A percentile compares a stretch with the other conserved stretches of the same genome.
phyloP scores from a whole-genome alignment of 2,797 vertebrate genomes.

The Cynopterus sphinx region DNA sequence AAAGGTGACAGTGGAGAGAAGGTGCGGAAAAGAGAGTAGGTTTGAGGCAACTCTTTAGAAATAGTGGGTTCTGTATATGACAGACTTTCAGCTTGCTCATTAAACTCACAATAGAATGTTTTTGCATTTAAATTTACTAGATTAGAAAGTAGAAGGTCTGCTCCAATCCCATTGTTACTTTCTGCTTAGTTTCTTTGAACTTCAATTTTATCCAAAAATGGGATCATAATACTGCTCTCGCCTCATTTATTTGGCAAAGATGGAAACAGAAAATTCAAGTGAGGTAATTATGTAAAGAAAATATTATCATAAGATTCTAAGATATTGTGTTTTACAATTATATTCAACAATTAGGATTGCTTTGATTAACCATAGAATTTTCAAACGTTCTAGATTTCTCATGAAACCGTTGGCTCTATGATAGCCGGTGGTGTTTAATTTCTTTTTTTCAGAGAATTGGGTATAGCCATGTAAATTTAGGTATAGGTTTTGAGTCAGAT shows the following conservation, averaged over 20 bases:
- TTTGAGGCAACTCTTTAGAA: neutral
- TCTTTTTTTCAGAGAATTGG: neutral
- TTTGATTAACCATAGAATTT: neutral
- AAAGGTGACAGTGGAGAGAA: neutral
- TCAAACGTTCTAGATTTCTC: neutral
- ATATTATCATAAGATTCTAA: neutral
- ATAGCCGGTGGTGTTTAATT: neutral
- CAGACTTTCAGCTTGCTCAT: neutral
- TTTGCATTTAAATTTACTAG: neutral
- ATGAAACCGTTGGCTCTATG: neutral
- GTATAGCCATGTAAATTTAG: neutral
- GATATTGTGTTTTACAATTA: neutral
- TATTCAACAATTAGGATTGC: neutral
- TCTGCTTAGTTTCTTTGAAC: neutral
- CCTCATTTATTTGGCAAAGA: neutral
- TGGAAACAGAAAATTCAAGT: neutral
- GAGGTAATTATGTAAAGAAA: neutral
- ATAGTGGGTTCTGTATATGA: neutral
- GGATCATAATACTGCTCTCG: neutral
- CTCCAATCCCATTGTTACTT: neutral
- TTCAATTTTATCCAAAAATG: neutral
- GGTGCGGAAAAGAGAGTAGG: neutral
- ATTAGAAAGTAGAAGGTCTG: neutral
- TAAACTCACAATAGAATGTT: neutral
- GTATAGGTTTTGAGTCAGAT: neutral